Base-by-base conservation (phyloP, 1,140 invertebrate species). In the Dendrolimus kikuchii region DNA sequence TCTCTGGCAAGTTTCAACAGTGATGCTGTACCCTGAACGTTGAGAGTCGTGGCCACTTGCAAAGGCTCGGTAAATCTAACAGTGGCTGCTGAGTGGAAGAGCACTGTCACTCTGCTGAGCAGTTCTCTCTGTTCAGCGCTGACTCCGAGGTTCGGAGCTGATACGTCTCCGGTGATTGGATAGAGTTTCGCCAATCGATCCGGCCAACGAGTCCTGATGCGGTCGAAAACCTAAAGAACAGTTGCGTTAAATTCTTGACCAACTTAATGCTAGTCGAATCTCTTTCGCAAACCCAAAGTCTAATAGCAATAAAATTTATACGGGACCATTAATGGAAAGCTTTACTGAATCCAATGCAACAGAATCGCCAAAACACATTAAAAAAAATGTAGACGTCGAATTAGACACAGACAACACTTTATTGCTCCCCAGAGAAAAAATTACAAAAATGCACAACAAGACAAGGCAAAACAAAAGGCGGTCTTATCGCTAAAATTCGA, bases 161-260 rank as follows among this genome's bases (percentile, higher is more conserved):
- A 90, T 5, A 99, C 92, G 84, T 99, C 97, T 7, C 98, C 97
- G 43, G 89, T 89, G 7, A 99, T 88, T 0, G 95, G 88, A 46
- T 91, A 87, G 6, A 99, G 74, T 82, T 97, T 97, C 45, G 91
- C 85, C 46, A 94, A 90, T 36, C 92, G 77, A 10, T 92, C 89
- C 4, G 89, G 89, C 71, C 90, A 89, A 47, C 89, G 84, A 48
- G 90, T 82, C 53, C 90, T 89, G 38, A 95, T 74, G 60, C 86
- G 89, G 55, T 94, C 90, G 65, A 95, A 95, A 6, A 94, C 89
- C 94, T 95, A 76, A 6, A 6, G 40, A 57, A 6, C 8, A 38
- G 40, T 8, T 9, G 55, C 9, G 7, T 54, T 38, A 46, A 7
- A 53, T 45, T 23, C 23, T 5, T 4, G 45, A 56, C 37, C 9